phyloP scores from a whole-genome alignment of 2,888 invertebrate genomes.

The Eurois occulta region DNA sequence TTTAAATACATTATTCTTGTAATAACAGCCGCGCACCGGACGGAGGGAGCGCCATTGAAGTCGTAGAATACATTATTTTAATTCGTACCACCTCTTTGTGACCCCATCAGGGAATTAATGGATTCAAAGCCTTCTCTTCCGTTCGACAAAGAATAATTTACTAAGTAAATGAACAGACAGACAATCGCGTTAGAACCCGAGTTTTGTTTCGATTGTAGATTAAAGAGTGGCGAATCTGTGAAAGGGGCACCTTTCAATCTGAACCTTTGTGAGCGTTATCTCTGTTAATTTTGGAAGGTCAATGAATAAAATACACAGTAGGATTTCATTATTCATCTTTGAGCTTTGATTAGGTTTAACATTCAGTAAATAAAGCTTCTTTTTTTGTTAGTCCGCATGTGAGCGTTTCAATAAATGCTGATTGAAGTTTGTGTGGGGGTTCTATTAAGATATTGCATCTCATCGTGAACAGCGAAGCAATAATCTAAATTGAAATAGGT shows the following conservation, averaged over 20 bases:
- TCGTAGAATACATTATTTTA: conserved; percentile 90
- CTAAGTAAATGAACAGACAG: conserved; percentile 90
- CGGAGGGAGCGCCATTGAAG: conserved; percentile 89
- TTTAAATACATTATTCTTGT: conserved; percentile 91
- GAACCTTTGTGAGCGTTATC: conserved; percentile 86
- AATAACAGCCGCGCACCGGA: conserved; percentile 87
- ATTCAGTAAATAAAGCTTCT: conserved; percentile 55
- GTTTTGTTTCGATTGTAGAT: conserved; percentile 90
- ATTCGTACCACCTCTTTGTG: conserved; percentile 90
- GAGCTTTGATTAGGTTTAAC: conserved; percentile 77
- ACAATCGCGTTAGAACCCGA: conserved; percentile 88
- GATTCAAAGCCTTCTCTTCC: conserved; percentile 90
- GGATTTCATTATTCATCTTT: conserved; percentile 84
- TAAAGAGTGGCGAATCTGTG: conserved; percentile 87
- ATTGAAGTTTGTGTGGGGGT: conserved; percentile 60
- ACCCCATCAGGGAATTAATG: conserved; percentile 90
- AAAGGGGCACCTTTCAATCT: conserved; percentile 85
- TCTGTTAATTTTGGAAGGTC: conserved; percentile 87
- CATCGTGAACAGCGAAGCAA: conserved; percentile 75
- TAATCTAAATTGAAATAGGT: conserved; percentile 89
- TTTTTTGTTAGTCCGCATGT: conserved; percentile 49
- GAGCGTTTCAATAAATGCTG: conserved; percentile 52
- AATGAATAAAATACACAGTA: conserved; percentile 86
- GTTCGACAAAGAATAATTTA: conserved; percentile 90
- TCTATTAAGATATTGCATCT: conserved; percentile 80